Evolutionary conservation across 2,113 vertebrate genomes (phyloP).

Genomic region (Gila orcuttii): DNA sequence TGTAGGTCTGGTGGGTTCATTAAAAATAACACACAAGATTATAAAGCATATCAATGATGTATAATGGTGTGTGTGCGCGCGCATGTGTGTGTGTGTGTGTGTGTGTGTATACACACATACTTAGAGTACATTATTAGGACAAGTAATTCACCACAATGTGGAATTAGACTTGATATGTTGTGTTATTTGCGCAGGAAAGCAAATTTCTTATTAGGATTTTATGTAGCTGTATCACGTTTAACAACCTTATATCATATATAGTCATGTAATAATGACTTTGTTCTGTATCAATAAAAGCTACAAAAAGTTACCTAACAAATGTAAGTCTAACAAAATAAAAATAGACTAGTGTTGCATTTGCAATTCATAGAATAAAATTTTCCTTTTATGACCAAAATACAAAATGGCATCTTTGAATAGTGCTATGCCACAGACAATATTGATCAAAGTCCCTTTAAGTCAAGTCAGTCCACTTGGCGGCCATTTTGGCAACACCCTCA

Average conservation of each 20-base stretch:
- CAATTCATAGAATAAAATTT: background rate
- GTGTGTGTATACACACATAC: background rate
- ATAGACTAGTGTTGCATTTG: slow-evolving; percentile 7
- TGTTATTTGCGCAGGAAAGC: slow-evolving; percentile 46
- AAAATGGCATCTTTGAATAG: background rate
- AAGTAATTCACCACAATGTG: slow-evolving; percentile 52
- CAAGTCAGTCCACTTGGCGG: background rate
- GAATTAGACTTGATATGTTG: slow-evolving; percentile 54
- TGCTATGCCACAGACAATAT: background rate
- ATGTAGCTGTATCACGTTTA: slow-evolving; percentile 27
- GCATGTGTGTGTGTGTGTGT: background rate
- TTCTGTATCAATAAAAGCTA: background rate
- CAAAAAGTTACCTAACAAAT: slow-evolving; percentile 23
- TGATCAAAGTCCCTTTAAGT: background rate
- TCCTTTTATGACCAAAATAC: background rate
- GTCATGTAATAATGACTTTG: slow-evolving; percentile 11
- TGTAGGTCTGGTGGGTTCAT: slow-evolving; percentile 3
- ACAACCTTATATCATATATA: slow-evolving; percentile 17
- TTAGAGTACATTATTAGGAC: slow-evolving; percentile 27
- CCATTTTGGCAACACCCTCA: background rate
- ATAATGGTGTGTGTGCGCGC: background rate
- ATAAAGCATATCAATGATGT: background rate
- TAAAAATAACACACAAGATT: slow-evolving; percentile 13
- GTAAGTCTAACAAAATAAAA: too few species aligned
- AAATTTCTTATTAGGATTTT: slow-evolving; percentile 30